phyloP scores from a whole-genome alignment of 2,113 vertebrate species.

The Tachycineta bicolor region DNA sequence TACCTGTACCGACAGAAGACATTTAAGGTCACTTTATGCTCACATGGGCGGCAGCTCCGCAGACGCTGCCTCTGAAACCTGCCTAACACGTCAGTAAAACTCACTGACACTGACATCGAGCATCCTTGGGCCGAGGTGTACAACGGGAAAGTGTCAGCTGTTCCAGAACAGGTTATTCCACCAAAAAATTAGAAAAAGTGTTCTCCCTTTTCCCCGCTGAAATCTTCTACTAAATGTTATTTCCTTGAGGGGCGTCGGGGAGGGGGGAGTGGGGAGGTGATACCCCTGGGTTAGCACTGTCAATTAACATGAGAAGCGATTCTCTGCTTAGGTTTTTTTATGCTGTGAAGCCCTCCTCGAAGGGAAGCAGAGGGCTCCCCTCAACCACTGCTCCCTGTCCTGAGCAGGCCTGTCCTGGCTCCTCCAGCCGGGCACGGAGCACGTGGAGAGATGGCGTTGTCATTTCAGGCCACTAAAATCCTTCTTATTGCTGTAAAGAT shows the following conservation, averaged over 20 bases:
- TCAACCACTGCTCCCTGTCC: too few relatives aligned
- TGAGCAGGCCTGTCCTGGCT: too few relatives aligned
- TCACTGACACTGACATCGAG: too few relatives aligned
- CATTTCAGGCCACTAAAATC: neutral
- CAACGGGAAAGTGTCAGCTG: accelerated
- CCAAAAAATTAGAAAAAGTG: too few relatives aligned
- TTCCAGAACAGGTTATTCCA: neutral
- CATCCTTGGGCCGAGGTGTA: too few relatives aligned
- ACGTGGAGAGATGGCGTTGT: accelerated
- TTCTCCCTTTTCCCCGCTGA: accelerated
- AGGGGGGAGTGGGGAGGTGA: accelerated
- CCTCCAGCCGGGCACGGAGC: accelerated
- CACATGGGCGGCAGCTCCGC: neutral
- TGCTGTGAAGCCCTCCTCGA: neutral
- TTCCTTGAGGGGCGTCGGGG: accelerated
- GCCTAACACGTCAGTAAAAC: accelerated
- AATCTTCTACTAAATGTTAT: neutral
- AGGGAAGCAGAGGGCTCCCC: neutral
- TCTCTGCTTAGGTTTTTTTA: accelerated
- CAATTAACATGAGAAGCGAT: neutral
- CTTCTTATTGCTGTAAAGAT: neutral
- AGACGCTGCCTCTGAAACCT: accelerated
- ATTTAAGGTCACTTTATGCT: neutral
- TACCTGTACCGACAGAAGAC: neutral
- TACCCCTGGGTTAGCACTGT: neutral